Evolutionary conservation across 2,113 vertebrate species (phyloP), one percentile per base, ranked within the genome.

Genomic region (Rhipidura dahli): DNA sequence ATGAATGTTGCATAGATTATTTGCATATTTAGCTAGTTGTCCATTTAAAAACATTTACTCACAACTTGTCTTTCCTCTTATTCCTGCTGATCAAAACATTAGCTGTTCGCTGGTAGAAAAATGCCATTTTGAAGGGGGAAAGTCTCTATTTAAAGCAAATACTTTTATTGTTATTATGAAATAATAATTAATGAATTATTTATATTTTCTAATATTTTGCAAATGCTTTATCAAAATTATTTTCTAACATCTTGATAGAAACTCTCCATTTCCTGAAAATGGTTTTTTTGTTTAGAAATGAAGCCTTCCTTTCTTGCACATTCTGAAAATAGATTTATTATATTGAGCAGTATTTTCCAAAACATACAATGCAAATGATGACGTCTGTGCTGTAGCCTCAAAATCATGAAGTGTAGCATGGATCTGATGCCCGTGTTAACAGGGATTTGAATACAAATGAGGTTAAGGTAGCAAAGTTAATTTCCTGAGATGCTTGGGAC

Each of bases 371-470:
- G 19, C 1, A 16, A 79, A 69, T 40, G 13, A 33, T 35, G 11
- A n/a, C 0, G 0, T 45, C 40, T 54, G 8, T 6, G 4, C 37
- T 53, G 2, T 3, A 66, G 30, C 54, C 18, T 42, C 50, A 53
- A 64, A 86, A 90, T 72, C 37, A 39, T 39, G 68, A 28, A 80
- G 8, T 4, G 31, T 11, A 24, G 44, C 0, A 0, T 0, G 3
- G 40, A 56, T 44, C 26, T 79, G 39, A 78, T 71, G 45, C 13
- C 24, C 4, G 2, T 3, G 7, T 63, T 81, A 77, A 53, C 10
- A 30, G 0, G 2, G 14, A 28, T 49, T 80, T 80, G 78, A 77
- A 78, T 47, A 66, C 0, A 5, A 71, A 51, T 60, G 33, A 17
- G 72, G 14, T 82, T 82, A 68, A 59, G 23, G 27, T 47, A 51